phyloP scores from a whole-genome alignment of 2,888 invertebrate species.

The Dasysyrphus albostriatus region DNA sequence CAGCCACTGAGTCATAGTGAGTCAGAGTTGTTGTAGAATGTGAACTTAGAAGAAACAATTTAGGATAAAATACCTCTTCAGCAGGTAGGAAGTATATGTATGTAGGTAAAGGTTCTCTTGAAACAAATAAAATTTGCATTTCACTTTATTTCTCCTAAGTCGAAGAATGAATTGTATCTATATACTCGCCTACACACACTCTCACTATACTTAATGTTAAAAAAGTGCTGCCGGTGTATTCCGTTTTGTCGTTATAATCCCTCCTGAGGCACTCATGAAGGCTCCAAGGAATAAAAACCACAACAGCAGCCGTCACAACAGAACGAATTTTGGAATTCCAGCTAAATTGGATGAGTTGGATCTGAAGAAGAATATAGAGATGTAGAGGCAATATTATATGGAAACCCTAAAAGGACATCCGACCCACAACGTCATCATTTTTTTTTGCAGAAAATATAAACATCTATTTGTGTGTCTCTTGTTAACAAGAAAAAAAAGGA shows the following conservation, averaged over 20 bases:
- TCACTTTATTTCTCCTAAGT: slow-evolving; percentile 30
- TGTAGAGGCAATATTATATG: slow-evolving; percentile 17
- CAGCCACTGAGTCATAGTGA: too few species aligned
- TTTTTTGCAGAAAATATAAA: slow-evolving; percentile 35
- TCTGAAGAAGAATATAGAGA: too few species aligned
- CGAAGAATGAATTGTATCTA: slow-evolving; percentile 15
- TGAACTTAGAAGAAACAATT: slow-evolving; percentile 52
- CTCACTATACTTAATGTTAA: too few species aligned
- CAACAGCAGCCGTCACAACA: slow-evolving; percentile 59
- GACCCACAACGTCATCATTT: slow-evolving; percentile 59
- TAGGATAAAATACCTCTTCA: slow-evolving; percentile 43
- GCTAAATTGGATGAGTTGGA: slow-evolving; percentile 25
- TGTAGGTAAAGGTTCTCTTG: neutral
- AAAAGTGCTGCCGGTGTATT: slow-evolving; percentile 25
- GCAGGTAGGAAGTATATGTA: slow-evolving; percentile 37
- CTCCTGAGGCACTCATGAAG: slow-evolving; percentile 30
- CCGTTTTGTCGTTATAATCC: slow-evolving; percentile 48
- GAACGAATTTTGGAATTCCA: slow-evolving; percentile 47
- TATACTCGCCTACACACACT: too few species aligned
- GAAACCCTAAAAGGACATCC: slow-evolving; percentile 32
- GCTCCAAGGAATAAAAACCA: slow-evolving; percentile 33
- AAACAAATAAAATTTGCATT: slow-evolving; percentile 69
- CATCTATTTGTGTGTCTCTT: slow-evolving; percentile 18
- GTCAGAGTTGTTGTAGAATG: slow-evolving; percentile 9
- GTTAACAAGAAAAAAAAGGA: neutral